Base-by-base conservation (phyloP, 2,113 vertebrate species). In the Callocephalon fimbriatum region DNA sequence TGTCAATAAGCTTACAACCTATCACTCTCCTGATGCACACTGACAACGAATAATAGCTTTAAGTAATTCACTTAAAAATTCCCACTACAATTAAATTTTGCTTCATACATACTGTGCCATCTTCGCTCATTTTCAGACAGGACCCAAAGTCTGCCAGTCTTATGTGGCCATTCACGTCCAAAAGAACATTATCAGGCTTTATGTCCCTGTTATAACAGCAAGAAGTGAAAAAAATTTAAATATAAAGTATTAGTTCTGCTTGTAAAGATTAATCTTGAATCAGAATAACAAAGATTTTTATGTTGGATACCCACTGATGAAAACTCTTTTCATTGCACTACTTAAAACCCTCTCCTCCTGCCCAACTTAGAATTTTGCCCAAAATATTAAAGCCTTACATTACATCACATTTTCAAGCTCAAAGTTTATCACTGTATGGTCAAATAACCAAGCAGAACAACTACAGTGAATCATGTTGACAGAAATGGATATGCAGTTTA, bases 91-190 rank as follows among this genome's bases (percentile, higher is more conserved):
- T 56, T 54, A 66, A 81, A 54, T 77, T 65, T 62, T 80, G 48
- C 38, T 88, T 93, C 47, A 97, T 97, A 98, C 98, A 98, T 98
- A 99, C 99, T 97, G 99, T 99, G 92, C 99, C 99, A 78, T 99
- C 99, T 50, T 99, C 98, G 95, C 99, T 99, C 99, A 99, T 99
- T 86, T 99, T 99, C 90, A 99, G 97, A 94, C 99, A 99, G 19
- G 99, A 99, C 12, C 99, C 99, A 23, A 99, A 99, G 97, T 99
- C 99, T 8, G 99, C 99, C 45, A 99, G 98, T 42, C 99, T 99
- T 92, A 99, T 99, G 88, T 99, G 99, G 21, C 99, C 99, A 0
- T 99, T 99, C 95, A 99, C 98, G 15, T 99, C 99, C 97, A 99
- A 96, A 86, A 99, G 98, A 70, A 99, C 98, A 15, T 99, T 99